Conservation (phyloP, 2,888 invertebrate genomes). For the Aradus depressus region DNA sequence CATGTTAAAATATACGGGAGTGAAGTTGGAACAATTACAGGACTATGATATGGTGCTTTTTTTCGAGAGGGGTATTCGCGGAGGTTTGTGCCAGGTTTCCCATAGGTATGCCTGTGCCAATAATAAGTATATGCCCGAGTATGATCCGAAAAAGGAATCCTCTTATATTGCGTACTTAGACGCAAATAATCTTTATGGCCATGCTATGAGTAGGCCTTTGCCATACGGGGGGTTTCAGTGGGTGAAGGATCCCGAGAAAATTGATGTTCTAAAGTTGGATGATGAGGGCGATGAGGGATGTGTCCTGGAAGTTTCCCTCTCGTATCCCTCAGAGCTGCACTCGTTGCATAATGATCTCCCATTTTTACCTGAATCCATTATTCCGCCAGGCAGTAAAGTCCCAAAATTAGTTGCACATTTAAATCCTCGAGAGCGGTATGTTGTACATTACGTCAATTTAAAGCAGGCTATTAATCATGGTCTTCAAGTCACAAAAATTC, state of each 20-base stretch:
- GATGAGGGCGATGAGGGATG: constrained; percentile 16
- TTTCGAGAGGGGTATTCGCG: constrained; percentile 7
- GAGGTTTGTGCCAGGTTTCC: constrained; percentile 9
- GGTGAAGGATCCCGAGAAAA: constrained; percentile 12
- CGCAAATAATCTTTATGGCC: constrained; percentile 6
- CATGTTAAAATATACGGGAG: constrained; percentile 31
- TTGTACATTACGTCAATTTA: constrained; percentile 2
- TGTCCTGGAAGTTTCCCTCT: constrained; percentile 19
- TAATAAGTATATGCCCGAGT: constrained; percentile 7
- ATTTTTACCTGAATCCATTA: constrained; percentile 3
- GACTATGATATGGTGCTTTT: constrained; percentile 11
- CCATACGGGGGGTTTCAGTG: constrained; percentile 14
- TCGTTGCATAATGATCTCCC: constrained; percentile 15
- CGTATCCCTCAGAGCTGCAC: constrained; percentile 16
- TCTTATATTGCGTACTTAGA: not conserved
- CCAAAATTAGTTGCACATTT: too few relatives aligned
- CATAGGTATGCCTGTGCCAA: constrained; percentile 1
- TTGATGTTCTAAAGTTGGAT: not conserved
- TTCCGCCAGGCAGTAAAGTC: too few relatives aligned
- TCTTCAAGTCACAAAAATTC: constrained; percentile 3
- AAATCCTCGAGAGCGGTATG: constrained; percentile 14
- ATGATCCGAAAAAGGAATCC: not conserved
- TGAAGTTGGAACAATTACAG: constrained; percentile 29
- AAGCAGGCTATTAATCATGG: constrained; percentile 9
- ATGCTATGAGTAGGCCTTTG: constrained; percentile 17